Base-by-base conservation (phyloP, 2,888 invertebrate genomes). In the Arge pagana region DNA sequence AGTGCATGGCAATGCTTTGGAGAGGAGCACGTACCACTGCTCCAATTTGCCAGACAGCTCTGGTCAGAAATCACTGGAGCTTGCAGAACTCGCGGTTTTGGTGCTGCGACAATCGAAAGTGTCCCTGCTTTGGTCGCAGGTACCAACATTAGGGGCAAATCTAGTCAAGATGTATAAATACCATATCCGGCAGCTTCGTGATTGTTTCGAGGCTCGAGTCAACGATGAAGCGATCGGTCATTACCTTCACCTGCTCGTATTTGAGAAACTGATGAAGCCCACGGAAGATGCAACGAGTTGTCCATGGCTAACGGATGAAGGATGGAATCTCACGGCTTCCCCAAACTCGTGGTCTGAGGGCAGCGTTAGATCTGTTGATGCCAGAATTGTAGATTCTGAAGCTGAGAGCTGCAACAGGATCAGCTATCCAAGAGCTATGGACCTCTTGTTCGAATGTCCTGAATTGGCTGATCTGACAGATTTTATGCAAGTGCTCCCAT, bases 401-500 rank as follows among this genome's bases (percentile, higher is more conserved):
- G n/a, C n/a, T n/a, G n/a, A n/a, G n/a, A 59, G 55, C 49, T 57
- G 55, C 54, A 54, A 45, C 40, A 35, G 40, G 52, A 59, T 59
- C 53, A 52, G 54, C 52, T 59, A 59, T 49, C 36, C 37, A 39
- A 40, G 48, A 53, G 48, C 33, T 18, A 33, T 24, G 26, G 26
- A 42, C 16, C 54, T 55, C 41, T 52, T 48, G 11, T 39, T 52
- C 45, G 52, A 58, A 11, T 68, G 58, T n/a, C 39, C 63, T 3
- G 50, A 52, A 21, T 50, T 68, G 45, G 66, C 66, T 52, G 57
- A 55, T 7, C 51, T 62, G 19, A 60, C 63, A 35, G 63, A 67
- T 42, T 51, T 50, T 2, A 54, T 60, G 10, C 59, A 62, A 48
- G 48, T 57, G 21, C 52, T 26, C 13, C 5, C 13, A 24, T 21